Evolutionary conservation across 1,140 invertebrate genomes (phyloP).

Genomic region (Wiebesia pumilae): DNA sequence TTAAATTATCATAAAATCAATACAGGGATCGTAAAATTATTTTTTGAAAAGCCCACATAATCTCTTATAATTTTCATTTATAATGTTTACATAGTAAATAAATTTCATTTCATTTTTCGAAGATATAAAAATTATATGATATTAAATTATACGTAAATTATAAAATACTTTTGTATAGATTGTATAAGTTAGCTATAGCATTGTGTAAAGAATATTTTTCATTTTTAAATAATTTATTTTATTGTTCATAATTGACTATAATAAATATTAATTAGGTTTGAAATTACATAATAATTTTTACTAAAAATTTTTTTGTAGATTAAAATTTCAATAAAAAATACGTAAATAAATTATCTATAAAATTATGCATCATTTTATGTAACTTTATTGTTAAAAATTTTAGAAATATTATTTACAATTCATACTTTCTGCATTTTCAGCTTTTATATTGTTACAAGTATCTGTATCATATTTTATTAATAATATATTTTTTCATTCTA

Average conservation of each 20-base stretch:
- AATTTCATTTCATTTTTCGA: neutral
- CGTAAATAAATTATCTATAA: neutral
- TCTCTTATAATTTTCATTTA: too few relatives aligned
- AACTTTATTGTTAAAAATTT: conserved; percentile 1
- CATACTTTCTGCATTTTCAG: conserved; percentile 45
- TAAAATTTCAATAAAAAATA: neutral
- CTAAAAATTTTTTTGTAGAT: neutral
- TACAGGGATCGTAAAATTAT: too few relatives aligned
- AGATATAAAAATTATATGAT: too few relatives aligned
- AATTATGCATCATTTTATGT: neutral
- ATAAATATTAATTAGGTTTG: neutral
- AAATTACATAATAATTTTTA: neutral
- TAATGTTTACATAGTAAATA: neutral
- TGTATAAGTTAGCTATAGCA: neutral
- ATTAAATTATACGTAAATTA: neutral
- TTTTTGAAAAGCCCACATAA: too few relatives aligned
- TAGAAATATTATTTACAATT: conserved; percentile 43
- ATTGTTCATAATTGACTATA: neutral
- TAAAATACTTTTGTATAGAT: too few relatives aligned
- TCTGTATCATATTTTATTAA: conserved; percentile 26
- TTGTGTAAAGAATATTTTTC: neutral
- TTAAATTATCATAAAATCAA: too few relatives aligned
- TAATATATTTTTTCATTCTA: conserved; percentile 3
- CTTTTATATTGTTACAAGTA: conserved; percentile 5
- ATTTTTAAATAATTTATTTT: neutral